Conservation (phyloP, 1,140 invertebrate genomes). For the Liolophura sinensis region DNA sequence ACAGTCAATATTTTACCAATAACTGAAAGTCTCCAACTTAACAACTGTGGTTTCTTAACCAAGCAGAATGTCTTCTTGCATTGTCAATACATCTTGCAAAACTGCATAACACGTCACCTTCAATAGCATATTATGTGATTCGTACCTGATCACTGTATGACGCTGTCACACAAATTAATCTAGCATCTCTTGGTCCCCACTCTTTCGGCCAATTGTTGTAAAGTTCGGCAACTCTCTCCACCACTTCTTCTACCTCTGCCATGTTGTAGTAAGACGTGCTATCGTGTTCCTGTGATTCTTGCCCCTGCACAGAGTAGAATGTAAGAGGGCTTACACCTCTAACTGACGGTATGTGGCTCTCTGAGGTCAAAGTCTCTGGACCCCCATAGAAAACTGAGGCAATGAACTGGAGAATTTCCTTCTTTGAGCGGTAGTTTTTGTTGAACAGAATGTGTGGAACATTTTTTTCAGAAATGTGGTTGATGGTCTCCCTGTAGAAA, state of each 20-base stretch:
- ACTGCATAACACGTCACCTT: too few species aligned
- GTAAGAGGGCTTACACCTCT: constrained; percentile 66
- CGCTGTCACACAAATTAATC: constrained; percentile 78
- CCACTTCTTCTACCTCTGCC: constrained; percentile 77
- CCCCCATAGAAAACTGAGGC: constrained; percentile 83
- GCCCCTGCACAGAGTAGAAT: constrained; percentile 79
- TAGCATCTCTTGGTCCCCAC: constrained; percentile 75
- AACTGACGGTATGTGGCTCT: constrained; percentile 38
- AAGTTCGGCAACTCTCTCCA: constrained; percentile 71
- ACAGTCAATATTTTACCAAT: too few species aligned
- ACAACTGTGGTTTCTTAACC: too few species aligned
- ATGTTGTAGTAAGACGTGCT: constrained; percentile 84
- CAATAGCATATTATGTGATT: neutral
- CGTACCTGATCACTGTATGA: constrained; percentile 81
- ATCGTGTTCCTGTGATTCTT: constrained; percentile 72
- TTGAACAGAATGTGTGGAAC: constrained; percentile 74
- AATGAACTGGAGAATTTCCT: constrained; percentile 78
- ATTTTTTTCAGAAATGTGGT: constrained; percentile 70
- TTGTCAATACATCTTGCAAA: too few species aligned
- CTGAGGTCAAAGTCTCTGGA: constrained; percentile 38
- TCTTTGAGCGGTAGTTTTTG: constrained; percentile 83
- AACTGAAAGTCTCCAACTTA: too few species aligned
- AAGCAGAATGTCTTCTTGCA: too few species aligned
- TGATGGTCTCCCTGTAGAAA: constrained; percentile 40
- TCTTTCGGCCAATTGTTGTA: constrained; percentile 72